phyloP scores from a whole-genome alignment of 2,797 vertebrate genomes.

The Podargus strigoides region DNA sequence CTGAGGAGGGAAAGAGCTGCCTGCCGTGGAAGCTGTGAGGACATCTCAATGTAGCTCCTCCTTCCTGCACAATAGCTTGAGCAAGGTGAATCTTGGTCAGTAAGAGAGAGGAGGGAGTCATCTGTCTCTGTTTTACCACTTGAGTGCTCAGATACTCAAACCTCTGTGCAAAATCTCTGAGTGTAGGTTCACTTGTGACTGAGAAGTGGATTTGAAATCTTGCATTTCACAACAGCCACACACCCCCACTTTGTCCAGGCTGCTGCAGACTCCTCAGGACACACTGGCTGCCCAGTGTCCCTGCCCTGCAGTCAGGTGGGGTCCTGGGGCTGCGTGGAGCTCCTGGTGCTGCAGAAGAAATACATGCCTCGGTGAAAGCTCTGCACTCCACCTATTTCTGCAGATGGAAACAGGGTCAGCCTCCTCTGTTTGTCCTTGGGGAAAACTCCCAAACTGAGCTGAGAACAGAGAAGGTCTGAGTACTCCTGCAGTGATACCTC shows the following conservation, averaged over 20 bases:
- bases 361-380: not conserved
- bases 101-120: not conserved
- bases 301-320: accelerated
- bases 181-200: not conserved
- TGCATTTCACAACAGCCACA: not conserved
- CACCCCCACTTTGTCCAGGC: too few species aligned
- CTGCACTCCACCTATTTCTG: not conserved
- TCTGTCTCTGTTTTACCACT: not conserved
- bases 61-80: too few species aligned
- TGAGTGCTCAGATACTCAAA: not conserved
- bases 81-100: too few species aligned
- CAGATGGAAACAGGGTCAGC: not conserved
- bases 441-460: not conserved
- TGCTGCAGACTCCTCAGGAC: not conserved
- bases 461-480: not conserved
- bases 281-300: accelerated
- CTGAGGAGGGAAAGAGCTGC: not conserved
- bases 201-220: too few species aligned
- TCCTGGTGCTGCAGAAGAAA: not conserved
- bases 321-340: not conserved
- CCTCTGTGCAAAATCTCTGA: not conserved
- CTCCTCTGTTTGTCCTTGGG: not conserved
- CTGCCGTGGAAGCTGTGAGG: not conserved
- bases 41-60: not conserved
- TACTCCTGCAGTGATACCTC: not conserved